Percentiles rank a stretch among this genome's conserved stretches.
Evolutionary conservation across 2,888 invertebrate genomes (phyloP).

Genomic region (Frankliniella fusca): DNA sequence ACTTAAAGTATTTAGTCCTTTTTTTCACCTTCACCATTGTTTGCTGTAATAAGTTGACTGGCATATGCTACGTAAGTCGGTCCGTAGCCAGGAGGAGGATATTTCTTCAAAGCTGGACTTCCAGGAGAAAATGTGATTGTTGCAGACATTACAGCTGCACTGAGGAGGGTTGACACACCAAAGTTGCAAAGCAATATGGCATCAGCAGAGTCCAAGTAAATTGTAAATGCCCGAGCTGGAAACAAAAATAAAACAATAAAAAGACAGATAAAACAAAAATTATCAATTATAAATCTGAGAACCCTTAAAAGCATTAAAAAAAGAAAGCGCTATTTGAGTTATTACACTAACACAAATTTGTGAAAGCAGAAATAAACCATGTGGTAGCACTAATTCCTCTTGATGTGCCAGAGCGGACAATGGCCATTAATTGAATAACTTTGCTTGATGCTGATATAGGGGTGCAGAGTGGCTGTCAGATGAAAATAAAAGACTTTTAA

Average conservation of each 20-base stretch:
- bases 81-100: background rate
- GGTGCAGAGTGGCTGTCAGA: constrained; percentile 65
- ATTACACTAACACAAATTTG: constrained; percentile 68
- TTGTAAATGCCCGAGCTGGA: constrained; percentile 76
- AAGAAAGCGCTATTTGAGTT: constrained; percentile 25
- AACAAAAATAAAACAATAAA: constrained; percentile 39
- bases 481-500: constrained; percentile 33
- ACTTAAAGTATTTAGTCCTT: background rate
- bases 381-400: constrained; percentile 73
- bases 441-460: constrained; percentile 82
- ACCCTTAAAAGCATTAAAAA: constrained; percentile 27
- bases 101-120: background rate
- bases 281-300: background rate
- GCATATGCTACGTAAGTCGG: constrained; percentile 2
- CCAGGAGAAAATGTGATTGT: constrained; percentile 9
- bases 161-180: constrained; percentile 63
- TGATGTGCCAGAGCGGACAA: constrained; percentile 65
- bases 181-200: constrained; percentile 68
- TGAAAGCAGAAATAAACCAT: constrained; percentile 76
- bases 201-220: constrained; percentile 74
- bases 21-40: background rate
- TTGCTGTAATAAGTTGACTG: background rate
- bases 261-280: background rate
- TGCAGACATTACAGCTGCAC: constrained; percentile 46
- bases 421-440: constrained; percentile 70